Evolutionary conservation across 2,797 vertebrate genomes (phyloP).

Genomic region (Notamacropus eugenii): DNA sequence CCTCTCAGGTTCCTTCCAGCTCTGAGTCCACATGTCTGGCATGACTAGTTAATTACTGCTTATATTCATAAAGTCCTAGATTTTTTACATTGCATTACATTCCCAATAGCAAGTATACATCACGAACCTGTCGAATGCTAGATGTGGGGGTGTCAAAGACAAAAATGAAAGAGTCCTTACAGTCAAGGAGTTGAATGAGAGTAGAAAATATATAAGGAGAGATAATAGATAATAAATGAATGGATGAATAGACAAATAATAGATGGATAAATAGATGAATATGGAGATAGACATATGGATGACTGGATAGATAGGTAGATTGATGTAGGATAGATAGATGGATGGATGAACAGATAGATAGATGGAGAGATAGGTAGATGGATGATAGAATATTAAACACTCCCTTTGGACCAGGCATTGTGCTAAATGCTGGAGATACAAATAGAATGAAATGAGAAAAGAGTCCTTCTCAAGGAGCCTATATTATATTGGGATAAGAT

Average conservation of each 20-base stretch:
- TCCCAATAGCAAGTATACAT: neutral
- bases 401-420: neutral
- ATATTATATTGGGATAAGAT: neutral
- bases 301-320: no score
- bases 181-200: neutral
- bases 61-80: neutral
- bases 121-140: neutral
- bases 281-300: no score
- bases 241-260: no score
- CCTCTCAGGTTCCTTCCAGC: neutral
- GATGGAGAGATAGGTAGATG: no score
- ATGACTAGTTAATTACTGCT: neutral
- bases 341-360: no score
- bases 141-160: neutral
- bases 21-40: no score
- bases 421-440: neutral
- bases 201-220: neutral
- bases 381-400: neutral
- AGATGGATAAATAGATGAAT: no score
- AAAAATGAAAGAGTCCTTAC: no score
- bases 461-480: neutral
- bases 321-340: no score
- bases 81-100: neutral
- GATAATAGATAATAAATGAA: neutral
- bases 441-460: neutral